phyloP scores from a whole-genome alignment of 30 jellyfish, hydroid and myxozoan genomes.

The Nemopilema nomurai region DNA sequence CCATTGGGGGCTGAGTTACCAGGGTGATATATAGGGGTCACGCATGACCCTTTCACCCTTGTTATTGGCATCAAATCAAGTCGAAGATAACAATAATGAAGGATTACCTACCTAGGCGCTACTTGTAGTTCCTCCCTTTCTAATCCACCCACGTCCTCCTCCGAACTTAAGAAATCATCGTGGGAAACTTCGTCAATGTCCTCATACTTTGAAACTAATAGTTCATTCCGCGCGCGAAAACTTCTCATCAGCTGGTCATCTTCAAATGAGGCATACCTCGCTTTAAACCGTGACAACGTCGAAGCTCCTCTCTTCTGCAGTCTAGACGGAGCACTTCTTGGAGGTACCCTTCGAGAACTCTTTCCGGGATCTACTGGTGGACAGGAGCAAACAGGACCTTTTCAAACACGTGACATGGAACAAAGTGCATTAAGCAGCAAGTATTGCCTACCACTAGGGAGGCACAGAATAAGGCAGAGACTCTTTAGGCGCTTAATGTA shows the following conservation, averaged over 20 bases:
- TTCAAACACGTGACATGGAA: no score
- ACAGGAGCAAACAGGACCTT: neutral
- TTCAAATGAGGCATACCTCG: constrained; percentile 9
- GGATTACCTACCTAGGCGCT: neutral
- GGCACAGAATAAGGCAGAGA: no score
- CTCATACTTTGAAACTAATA: constrained; percentile 62
- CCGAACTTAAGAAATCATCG: constrained; percentile 54
- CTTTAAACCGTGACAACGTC: constrained; percentile 22
- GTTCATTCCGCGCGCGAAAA: constrained; percentile 70
- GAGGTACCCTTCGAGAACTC: neutral
- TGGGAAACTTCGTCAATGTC: constrained; percentile 80
- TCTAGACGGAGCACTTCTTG: constrained; percentile 54
- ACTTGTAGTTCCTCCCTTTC: constrained; percentile 18
- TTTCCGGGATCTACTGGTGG: neutral
- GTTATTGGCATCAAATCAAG: neutral
- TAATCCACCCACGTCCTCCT: constrained; percentile 44
- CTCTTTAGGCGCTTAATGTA: no score
- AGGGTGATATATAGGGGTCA: no score
- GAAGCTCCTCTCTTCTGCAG: constrained; percentile 1
- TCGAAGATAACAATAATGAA: neutral
- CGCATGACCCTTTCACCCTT: no score
- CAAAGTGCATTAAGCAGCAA: no score
- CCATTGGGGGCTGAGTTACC: no score
- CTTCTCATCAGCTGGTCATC: constrained; percentile 63
- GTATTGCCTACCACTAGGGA: no score